A percentile compares a stretch with the other conserved stretches of the same genome.
Evolutionary conservation across 2,113 vertebrate genomes (phyloP).

Genomic region (Eptesicus fuscus): DNA sequence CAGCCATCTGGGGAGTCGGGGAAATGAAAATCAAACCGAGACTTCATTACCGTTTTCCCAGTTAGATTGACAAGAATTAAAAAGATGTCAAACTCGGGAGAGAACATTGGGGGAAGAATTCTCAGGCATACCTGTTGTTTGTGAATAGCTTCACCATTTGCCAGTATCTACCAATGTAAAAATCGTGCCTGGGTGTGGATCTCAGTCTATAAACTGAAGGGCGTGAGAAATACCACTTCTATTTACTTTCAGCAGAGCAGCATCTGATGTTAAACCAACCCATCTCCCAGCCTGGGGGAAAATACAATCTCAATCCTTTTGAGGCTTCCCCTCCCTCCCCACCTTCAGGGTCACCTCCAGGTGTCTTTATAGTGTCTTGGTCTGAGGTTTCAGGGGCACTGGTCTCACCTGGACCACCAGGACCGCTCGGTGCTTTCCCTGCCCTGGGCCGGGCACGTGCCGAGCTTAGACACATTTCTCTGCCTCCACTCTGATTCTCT

Average conservation of each 20-base stretch:
- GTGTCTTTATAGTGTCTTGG: background rate
- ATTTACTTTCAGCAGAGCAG: background rate
- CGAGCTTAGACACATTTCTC: fast-evolving
- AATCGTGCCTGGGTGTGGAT: fast-evolving
- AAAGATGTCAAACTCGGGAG: background rate
- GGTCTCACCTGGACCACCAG: background rate
- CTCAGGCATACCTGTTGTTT: background rate
- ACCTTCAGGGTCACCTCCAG: background rate
- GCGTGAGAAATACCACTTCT: background rate
- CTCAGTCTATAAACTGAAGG: background rate
- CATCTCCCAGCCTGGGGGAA: background rate
- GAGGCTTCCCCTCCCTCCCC: background rate
- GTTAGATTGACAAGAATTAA: background rate
- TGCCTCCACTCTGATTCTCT: background rate
- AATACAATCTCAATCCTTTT: background rate
- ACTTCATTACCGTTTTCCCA: background rate
- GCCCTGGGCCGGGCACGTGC: background rate
- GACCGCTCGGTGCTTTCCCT: fast-evolving
- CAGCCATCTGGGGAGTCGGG: background rate
- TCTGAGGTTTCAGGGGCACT: background rate
- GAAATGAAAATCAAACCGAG: background rate
- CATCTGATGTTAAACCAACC: background rate
- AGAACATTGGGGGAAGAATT: background rate
- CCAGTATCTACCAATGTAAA: background rate
- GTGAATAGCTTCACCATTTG: background rate